Evolutionary conservation across 2,113 vertebrate genomes (phyloP).

Genomic region (Sinocyclocheilus rhinocerous): DNA sequence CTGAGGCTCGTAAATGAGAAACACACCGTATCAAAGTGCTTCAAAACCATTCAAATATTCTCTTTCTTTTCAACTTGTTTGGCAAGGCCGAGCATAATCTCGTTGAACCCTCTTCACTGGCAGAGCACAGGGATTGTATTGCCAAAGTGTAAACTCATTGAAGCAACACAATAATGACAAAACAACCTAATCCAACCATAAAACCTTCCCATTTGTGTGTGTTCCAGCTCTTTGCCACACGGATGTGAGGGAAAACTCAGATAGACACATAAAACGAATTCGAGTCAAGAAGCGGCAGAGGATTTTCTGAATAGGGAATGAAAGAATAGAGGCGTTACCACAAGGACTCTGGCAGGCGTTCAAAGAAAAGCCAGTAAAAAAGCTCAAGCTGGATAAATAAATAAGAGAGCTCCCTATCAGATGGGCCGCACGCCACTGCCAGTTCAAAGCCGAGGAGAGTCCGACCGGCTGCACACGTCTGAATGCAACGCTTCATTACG

Average conservation of each 20-base stretch:
- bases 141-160: slow-evolving; percentile 26
- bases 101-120: slow-evolving; percentile 31
- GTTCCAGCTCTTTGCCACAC: slow-evolving; percentile 23
- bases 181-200: slow-evolving; percentile 51
- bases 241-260: slow-evolving; percentile 42
- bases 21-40: slow-evolving; percentile 37
- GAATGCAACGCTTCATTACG: slow-evolving; percentile 43
- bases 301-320: slow-evolving; percentile 42
- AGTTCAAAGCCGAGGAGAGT: slow-evolving; percentile 41
- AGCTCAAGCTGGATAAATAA: slow-evolving; percentile 53
- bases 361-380: slow-evolving; percentile 49
- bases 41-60: slow-evolving; percentile 24
- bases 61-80: slow-evolving; percentile 43
- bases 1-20: slow-evolving; percentile 42
- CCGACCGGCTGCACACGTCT: slow-evolving; percentile 45
- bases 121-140: background rate
- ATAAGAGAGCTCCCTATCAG: slow-evolving; percentile 52
- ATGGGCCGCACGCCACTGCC: slow-evolving; percentile 43
- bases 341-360: slow-evolving; percentile 52
- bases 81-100: slow-evolving; percentile 45
- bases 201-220: slow-evolving; percentile 48
- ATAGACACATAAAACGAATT: slow-evolving; percentile 45
- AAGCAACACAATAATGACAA: slow-evolving; percentile 38
- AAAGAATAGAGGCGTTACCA: slow-evolving; percentile 52
- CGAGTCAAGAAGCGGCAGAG: slow-evolving; percentile 6